phyloP scores from a whole-genome alignment of 2,113 vertebrate species.

The Dromiciops gliroides region DNA sequence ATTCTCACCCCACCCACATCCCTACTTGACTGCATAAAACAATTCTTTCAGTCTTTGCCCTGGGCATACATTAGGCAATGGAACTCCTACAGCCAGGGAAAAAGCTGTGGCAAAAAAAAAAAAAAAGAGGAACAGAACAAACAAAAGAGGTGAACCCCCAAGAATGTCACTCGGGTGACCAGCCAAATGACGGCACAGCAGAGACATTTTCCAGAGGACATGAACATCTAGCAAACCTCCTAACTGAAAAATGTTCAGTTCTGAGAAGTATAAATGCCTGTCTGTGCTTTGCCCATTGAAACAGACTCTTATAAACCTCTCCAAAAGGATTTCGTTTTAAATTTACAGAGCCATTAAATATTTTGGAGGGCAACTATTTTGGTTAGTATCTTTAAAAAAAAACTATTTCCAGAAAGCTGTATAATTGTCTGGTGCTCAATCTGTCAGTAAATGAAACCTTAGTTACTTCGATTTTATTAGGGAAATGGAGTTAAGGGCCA shows the following conservation, averaged over 20 bases:
- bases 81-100: conserved; percentile 58
- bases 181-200: conserved; percentile 18
- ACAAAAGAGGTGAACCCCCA: conserved; percentile 42
- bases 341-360: conserved; percentile 38
- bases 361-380: conserved; percentile 60
- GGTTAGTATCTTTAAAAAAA: conserved; percentile 67
- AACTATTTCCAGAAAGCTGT: conserved; percentile 67
- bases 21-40: conserved; percentile 26
- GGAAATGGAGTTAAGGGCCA: conserved; percentile 69
- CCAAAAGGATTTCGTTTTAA: not conserved
- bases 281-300: not conserved
- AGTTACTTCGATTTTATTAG: conserved; percentile 48
- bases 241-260: conserved; percentile 46
- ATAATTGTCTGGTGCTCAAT: conserved; percentile 73
- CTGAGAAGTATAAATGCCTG: conserved; percentile 26
- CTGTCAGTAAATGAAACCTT: conserved; percentile 53
- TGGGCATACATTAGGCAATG: conserved; percentile 61
- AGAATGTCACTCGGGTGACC: conserved; percentile 49
- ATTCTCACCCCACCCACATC: conserved; percentile 45
- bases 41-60: conserved; percentile 61
- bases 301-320: not conserved
- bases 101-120: conserved; percentile 55
- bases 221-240: conserved; percentile 27
- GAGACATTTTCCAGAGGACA: conserved; percentile 25
- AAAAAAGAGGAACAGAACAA: conserved; percentile 43